Conservation (phyloP, 2,113 vertebrate genomes). For the Sitta europaea region DNA sequence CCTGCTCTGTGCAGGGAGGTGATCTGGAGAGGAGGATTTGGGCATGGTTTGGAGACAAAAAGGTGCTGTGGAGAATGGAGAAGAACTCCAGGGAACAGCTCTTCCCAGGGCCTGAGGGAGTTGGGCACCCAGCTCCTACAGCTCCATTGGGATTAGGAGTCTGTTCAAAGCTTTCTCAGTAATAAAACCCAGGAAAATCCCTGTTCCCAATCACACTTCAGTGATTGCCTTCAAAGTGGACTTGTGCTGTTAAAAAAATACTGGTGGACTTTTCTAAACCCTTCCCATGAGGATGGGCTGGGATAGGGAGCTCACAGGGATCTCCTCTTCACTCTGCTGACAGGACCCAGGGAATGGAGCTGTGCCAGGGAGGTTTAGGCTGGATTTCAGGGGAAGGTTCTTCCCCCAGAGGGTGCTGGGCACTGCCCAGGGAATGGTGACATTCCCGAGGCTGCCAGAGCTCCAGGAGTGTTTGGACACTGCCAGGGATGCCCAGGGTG, state of each 20-base stretch:
- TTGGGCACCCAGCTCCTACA: background rate
- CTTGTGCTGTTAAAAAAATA: background rate
- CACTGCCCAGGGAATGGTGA: background rate
- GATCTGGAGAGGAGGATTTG: background rate
- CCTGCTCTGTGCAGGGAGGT: background rate
- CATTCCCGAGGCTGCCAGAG: background rate
- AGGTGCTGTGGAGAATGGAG: background rate
- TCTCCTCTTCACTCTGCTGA: background rate
- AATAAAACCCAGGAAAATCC: rapidly evolving
- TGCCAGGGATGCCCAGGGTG: background rate
- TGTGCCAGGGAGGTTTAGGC: rapidly evolving
- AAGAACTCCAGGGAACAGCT: background rate
- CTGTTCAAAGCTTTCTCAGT: background rate
- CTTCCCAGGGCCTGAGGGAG: background rate
- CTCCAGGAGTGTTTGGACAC: background rate
- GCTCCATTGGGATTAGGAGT: background rate
- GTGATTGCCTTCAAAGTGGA: background rate
- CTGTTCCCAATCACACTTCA: background rate
- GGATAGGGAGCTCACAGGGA: background rate
- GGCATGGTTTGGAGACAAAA: background rate
- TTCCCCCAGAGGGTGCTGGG: background rate
- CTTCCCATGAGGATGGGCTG: background rate
- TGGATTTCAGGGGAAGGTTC: rapidly evolving
- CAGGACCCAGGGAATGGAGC: background rate
- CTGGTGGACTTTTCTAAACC: background rate